These are phyloP conservation scores for Globia sparganii DNA, from an alignment of 2,888 invertebrate species.

Conservation along the genomic window DNA sequence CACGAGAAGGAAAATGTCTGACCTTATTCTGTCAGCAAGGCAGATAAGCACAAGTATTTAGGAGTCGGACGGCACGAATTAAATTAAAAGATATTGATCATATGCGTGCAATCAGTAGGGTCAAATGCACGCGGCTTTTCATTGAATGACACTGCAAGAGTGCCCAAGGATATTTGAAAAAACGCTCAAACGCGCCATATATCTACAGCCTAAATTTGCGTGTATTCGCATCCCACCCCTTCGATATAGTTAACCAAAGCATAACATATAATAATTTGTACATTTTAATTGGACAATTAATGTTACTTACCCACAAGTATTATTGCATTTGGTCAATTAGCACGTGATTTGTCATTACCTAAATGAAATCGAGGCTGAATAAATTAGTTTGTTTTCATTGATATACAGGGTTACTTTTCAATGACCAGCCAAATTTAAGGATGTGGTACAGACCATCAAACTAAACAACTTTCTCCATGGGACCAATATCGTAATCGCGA, in stretches of 20 bases:
- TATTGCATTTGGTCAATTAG: constrained; percentile 23
- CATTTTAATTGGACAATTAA: constrained; percentile 10
- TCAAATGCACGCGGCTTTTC: not conserved
- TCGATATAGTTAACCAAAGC: not conserved
- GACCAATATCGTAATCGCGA: no score
- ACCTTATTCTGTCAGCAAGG: constrained; percentile 1
- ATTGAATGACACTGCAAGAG: not conserved
- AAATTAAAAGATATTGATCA: not conserved
- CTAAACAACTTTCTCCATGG: no score
- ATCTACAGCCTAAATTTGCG: not conserved
- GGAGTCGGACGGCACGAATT: not conserved
- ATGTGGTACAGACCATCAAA: no score
- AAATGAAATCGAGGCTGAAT: not conserved
- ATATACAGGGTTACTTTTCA: no score
- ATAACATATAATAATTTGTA: not conserved
- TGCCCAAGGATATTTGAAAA: not conserved
- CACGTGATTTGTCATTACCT: constrained; percentile 12
- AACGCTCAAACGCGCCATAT: not conserved
- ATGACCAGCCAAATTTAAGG: no score
- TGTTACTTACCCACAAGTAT: constrained; percentile 4
- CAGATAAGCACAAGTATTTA: not conserved
- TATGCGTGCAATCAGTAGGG: no score
- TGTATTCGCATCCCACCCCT: not conserved
- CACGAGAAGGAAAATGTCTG: not conserved
- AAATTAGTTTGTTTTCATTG: constrained; percentile 4